Conservation (phyloP, 2,797 vertebrate genomes). For the Lacerta viridis region DNA sequence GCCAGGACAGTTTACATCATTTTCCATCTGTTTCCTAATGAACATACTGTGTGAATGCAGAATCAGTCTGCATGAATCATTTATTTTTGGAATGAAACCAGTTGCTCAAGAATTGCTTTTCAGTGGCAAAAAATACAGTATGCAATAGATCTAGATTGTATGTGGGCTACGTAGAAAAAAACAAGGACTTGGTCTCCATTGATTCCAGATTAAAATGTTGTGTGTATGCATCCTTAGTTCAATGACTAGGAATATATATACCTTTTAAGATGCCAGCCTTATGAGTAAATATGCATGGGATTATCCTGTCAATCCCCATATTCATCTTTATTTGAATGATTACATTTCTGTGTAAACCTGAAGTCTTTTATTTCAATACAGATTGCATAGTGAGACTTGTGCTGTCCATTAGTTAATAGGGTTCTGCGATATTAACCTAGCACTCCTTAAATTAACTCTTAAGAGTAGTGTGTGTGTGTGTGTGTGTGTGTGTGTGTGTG, state of each 20-base stretch:
- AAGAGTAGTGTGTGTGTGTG: no score
- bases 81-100: no score
- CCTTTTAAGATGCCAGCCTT: not conserved
- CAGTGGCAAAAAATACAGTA: no score
- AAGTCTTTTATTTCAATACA: not conserved
- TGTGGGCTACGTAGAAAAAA: no score
- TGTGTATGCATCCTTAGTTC: not conserved
- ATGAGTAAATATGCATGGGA: not conserved
- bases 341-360: not conserved
- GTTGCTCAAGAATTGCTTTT: no score
- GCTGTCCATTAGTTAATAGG: not conserved
- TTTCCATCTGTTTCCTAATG: no score
- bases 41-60: no score
- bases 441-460: not conserved
- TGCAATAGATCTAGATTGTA: no score
- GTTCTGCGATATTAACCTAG: not conserved
- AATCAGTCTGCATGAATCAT: not conserved
- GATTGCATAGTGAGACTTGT: not conserved
- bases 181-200: no score
- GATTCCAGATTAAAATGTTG: no score
- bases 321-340: conserved; percentile 12
- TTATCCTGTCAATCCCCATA: not conserved
- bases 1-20: no score
- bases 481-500: no score
- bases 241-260: not conserved